phyloP scores from a whole-genome alignment of 2,113 vertebrate genomes.

The Psilopogon haemacephalus region DNA sequence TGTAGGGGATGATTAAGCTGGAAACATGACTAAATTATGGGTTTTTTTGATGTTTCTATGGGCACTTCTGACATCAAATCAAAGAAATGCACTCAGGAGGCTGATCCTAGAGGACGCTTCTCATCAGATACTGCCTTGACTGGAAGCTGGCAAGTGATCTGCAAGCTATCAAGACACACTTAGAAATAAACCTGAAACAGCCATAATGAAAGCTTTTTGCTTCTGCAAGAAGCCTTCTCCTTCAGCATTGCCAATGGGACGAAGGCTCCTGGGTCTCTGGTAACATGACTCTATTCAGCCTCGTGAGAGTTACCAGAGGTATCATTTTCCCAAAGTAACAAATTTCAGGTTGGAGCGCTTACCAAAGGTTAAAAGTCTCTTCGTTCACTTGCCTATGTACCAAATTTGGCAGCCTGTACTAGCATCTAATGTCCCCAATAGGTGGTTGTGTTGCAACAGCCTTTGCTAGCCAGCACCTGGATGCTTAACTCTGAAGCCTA shows the following conservation, averaged over 20 bases:
- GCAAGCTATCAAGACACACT: not conserved
- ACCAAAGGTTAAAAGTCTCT: not conserved
- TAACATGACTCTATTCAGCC: not conserved
- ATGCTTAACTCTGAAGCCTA: not conserved
- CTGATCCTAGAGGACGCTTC: not conserved
- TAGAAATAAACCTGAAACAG: not conserved
- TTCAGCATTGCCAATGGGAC: rapidly evolving
- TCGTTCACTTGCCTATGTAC: not conserved
- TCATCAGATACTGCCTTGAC: not conserved
- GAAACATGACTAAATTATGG: not conserved
- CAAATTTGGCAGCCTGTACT: not conserved
- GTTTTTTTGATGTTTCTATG: not conserved
- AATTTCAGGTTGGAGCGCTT: not conserved
- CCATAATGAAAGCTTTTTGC: not conserved
- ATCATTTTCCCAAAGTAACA: not conserved
- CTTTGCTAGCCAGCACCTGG: not conserved
- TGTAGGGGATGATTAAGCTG: constrained; percentile 30
- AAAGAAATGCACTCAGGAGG: not conserved
- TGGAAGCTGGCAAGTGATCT: not conserved
- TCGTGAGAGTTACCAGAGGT: not conserved
- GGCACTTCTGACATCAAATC: constrained; percentile 12
- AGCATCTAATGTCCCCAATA: not conserved
- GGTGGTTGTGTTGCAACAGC: not conserved
- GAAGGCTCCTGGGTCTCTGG: not conserved
- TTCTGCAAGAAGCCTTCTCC: not conserved